A percentile compares a stretch with the other conserved stretches of the same genome.
These are phyloP conservation scores for Acanthaster planci DNA, from an alignment of 35 echinoderm and acorn worm species.

Conservation along the genomic window DNA sequence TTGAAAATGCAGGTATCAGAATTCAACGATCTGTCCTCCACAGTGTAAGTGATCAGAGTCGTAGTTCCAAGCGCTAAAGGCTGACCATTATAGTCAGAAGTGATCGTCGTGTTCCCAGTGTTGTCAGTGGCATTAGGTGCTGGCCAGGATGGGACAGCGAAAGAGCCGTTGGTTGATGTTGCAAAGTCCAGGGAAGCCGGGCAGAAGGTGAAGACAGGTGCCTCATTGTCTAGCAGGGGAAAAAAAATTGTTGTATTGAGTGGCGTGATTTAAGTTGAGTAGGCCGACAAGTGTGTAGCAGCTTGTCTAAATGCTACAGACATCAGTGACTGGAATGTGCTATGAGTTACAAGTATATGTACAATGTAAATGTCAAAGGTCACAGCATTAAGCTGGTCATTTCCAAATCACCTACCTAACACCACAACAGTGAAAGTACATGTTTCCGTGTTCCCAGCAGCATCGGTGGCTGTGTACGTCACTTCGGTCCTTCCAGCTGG, in stretches of 20 bases:
- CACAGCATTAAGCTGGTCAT: no score
- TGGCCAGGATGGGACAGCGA: not conserved
- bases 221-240: conserved; percentile 18
- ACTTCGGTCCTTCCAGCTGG: not conserved
- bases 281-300: no score
- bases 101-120: conserved; percentile 17
- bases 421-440: not conserved
- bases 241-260: not conserved
- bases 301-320: no score
- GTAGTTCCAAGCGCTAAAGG: conserved; percentile 2
- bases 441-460: not conserved
- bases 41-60: conserved; percentile 37
- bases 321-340: no score
- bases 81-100: not conserved
- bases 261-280: no score
- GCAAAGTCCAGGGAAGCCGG: not conserved
- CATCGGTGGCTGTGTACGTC: not conserved
- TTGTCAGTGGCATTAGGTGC: conserved; percentile 41
- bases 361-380: no score
- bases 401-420: not conserved
- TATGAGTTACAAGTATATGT: no score
- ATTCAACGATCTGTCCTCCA: conserved; percentile 30
- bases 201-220: conserved; percentile 24
- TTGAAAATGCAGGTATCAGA: conserved; percentile 32
- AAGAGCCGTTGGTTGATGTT: not conserved